Conservation (phyloP, 2,797 vertebrate species). For the Poeciliopsis turneri region DNA sequence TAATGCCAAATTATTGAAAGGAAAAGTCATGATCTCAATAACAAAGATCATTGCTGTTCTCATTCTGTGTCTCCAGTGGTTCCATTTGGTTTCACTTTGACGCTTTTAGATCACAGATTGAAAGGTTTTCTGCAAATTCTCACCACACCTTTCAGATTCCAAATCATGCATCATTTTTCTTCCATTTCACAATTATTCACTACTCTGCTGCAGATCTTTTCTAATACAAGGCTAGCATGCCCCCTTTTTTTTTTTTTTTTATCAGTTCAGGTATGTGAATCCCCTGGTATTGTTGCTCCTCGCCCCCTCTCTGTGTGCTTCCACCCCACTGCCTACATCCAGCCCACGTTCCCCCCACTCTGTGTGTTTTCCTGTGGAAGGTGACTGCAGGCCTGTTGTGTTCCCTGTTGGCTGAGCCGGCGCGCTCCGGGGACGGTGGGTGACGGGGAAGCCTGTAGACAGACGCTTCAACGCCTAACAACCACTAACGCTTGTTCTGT, state of each 20-base stretch:
- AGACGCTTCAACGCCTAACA: conserved; percentile 36
- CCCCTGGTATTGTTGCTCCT: neutral
- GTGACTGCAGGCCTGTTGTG: conserved; percentile 25
- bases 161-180: neutral
- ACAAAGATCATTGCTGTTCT: too few relatives aligned
- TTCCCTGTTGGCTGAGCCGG: conserved; percentile 25
- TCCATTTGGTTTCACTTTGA: neutral
- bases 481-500: conserved; percentile 22
- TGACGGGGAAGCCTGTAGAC: conserved; percentile 1
- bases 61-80: too few relatives aligned
- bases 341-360: neutral
- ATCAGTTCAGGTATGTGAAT: neutral
- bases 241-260: neutral
- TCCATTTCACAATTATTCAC: neutral
- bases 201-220: neutral
- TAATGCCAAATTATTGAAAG: too few relatives aligned
- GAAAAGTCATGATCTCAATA: too few relatives aligned
- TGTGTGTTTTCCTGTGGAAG: conserved; percentile 26
- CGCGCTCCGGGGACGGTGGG: conserved; percentile 13
- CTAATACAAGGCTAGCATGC: neutral
- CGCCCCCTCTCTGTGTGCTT: neutral
- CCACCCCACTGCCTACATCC: neutral
- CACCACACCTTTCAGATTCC: neutral
- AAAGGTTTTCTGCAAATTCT: neutral
- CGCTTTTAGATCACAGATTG: neutral